Percentiles rank a stretch among this genome's conserved stretches.
Evolutionary conservation across 2,113 vertebrate species (phyloP).

Genomic region (Kryptolebias marmoratus): DNA sequence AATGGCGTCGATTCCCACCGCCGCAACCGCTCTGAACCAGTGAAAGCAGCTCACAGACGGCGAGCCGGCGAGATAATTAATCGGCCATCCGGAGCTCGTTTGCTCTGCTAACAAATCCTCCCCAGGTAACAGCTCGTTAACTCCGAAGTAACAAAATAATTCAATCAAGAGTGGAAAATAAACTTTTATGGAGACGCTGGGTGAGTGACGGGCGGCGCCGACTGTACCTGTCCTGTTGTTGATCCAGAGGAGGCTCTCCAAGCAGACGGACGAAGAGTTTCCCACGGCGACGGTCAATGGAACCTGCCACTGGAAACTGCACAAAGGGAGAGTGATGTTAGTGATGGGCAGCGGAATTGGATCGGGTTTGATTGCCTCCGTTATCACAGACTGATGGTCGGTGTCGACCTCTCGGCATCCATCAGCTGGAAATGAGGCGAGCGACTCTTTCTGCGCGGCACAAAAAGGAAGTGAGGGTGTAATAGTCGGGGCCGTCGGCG

Average conservation of each 20-base stretch:
- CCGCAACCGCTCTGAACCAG: neutral
- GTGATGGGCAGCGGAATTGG: conserved; percentile 17
- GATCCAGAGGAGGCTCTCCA: conserved; percentile 95
- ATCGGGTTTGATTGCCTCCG: conserved; percentile 43
- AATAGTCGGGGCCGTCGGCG: conserved; percentile 23
- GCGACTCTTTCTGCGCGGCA: conserved; percentile 2
- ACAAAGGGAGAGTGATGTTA: conserved; percentile 65
- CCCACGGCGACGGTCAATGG: conserved; percentile 93
- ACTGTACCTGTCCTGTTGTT: conserved; percentile 93
- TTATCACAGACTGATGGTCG: conserved; percentile 51
- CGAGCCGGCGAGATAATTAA: conserved; percentile 26
- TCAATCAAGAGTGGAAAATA: conserved; percentile 7
- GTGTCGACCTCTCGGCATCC: conserved; percentile 20
- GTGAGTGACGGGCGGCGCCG: neutral
- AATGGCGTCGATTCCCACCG: conserved; percentile 6
- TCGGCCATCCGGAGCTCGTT: conserved; percentile 4
- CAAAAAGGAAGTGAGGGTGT: conserved; percentile 10
- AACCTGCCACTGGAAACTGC: conserved; percentile 95
- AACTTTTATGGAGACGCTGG: neutral
- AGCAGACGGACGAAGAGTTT: conserved; percentile 87
- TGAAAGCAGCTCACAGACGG: conserved; percentile 6
- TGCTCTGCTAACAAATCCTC: conserved; percentile 15
- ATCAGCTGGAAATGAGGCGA: conserved; percentile 42
- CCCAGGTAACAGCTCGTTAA: conserved; percentile 13
- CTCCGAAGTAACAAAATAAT: conserved; percentile 22